These are phyloP conservation scores for Heliothis virescens DNA, from an alignment of 1,140 invertebrate species.

Conservation along the genomic window DNA sequence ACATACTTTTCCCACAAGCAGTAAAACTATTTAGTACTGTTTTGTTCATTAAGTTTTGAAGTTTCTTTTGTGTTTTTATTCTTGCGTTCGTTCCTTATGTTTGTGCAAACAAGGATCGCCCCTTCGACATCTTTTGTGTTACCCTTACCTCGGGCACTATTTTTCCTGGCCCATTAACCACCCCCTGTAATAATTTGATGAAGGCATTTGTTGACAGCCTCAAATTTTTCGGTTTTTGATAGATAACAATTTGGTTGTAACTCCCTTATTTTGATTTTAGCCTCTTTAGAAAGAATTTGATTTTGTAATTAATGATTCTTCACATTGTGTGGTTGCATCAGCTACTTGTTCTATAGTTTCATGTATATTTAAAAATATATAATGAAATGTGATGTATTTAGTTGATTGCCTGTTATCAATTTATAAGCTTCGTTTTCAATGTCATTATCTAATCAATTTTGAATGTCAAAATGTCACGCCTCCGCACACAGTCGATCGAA, in stretches of 20 bases:
- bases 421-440: not conserved
- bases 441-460: slow-evolving; percentile 13
- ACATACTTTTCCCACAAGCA: slow-evolving; percentile 11
- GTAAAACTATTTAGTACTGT: slow-evolving; percentile 22
- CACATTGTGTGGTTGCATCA: too few relatives aligned
- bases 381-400: not conserved
- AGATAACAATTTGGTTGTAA: not conserved
- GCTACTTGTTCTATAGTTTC: too few relatives aligned
- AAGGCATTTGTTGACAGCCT: slow-evolving; percentile 16
- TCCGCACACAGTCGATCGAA: not conserved
- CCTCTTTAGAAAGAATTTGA: too few relatives aligned
- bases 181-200: slow-evolving; percentile 30
- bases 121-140: slow-evolving; percentile 28
- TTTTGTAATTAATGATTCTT: too few relatives aligned
- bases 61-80: slow-evolving; percentile 14
- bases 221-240: slow-evolving; percentile 19
- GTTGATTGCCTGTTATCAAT: not conserved
- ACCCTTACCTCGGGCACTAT: slow-evolving; percentile 32
- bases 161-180: slow-evolving; percentile 45
- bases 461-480: slow-evolving; percentile 11
- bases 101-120: slow-evolving; percentile 4
- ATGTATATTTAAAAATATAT: too few relatives aligned
- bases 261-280: not conserved
- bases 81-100: slow-evolving; percentile 20
- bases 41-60: slow-evolving; percentile 20